Evolutionary conservation across 1,140 invertebrate species (phyloP).

Genomic region (Cydia splendana): DNA sequence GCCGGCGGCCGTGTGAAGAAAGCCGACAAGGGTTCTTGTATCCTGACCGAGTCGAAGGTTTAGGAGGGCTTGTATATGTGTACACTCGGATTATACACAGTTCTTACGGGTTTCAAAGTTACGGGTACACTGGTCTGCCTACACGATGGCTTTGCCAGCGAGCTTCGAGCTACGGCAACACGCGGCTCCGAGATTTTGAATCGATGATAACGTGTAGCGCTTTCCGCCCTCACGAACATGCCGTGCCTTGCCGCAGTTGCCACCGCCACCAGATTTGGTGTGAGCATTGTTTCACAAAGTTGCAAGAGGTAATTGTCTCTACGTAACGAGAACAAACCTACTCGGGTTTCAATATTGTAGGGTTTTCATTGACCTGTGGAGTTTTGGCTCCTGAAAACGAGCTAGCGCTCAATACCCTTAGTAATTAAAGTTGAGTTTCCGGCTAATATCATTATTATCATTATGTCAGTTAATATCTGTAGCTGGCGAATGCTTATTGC

Average conservation of each 20-base stretch:
- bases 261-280: conserved; percentile 23
- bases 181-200: conserved; percentile 29
- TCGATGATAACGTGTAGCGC: conserved; percentile 30
- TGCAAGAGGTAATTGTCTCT: not conserved
- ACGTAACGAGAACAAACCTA: too few relatives aligned
- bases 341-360: too few relatives aligned
- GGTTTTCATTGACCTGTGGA: too few relatives aligned
- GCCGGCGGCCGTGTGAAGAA: conserved; percentile 28
- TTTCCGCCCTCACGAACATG: conserved; percentile 30
- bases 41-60: not conserved
- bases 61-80: not conserved
- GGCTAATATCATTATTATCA: too few relatives aligned
- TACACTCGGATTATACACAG: not conserved
- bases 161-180: not conserved
- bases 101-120: not conserved
- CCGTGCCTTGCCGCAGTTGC: conserved; percentile 1
- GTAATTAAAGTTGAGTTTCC: too few relatives aligned
- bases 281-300: conserved; percentile 15
- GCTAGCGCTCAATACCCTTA: too few relatives aligned
- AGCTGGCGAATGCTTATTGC: too few relatives aligned
- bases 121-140: not conserved
- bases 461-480: too few relatives aligned
- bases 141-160: not conserved
- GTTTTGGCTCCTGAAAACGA: too few relatives aligned
- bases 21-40: conserved; percentile 21